phyloP scores from a whole-genome alignment of 1,140 invertebrate genomes.

The Cyphomyrmex costatus region DNA sequence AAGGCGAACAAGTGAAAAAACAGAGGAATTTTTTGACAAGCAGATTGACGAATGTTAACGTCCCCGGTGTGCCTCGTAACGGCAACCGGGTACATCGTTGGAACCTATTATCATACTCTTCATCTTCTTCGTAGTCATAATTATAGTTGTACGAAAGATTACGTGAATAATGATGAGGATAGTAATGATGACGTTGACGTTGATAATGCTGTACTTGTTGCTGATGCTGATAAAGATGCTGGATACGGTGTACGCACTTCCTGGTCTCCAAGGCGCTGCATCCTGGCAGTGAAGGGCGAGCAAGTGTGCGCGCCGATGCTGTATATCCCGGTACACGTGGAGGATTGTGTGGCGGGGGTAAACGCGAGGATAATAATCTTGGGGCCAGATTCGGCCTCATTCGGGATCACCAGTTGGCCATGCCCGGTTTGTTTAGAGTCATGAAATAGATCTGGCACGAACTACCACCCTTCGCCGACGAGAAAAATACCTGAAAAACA shows the following conservation, averaged over 20 bases:
- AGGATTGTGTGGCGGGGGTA: slow-evolving; percentile 62
- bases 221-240: slow-evolving; percentile 67
- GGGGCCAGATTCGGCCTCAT: slow-evolving; percentile 81
- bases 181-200: slow-evolving; percentile 39
- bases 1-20: slow-evolving; percentile 78
- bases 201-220: slow-evolving; percentile 54
- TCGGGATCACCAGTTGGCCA: slow-evolving; percentile 98
- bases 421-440: slow-evolving; percentile 99
- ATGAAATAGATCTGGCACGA: slow-evolving; percentile 99
- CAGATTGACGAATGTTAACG: slow-evolving; percentile 79
- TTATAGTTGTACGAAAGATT: slow-evolving; percentile 70
- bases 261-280: slow-evolving; percentile 75
- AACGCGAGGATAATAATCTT: slow-evolving; percentile 69
- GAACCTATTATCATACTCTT: slow-evolving; percentile 61
- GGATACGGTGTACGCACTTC: slow-evolving; percentile 79
- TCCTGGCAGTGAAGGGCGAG: slow-evolving; percentile 80
- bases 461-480: slow-evolving; percentile 99
- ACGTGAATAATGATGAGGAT: slow-evolving; percentile 59
- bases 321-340: slow-evolving; percentile 67
- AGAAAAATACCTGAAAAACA: slow-evolving; percentile 96
- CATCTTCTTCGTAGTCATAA: slow-evolving; percentile 61
- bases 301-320: slow-evolving; percentile 65
- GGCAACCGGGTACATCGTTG: slow-evolving; percentile 67
- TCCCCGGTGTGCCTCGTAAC: slow-evolving; percentile 73
- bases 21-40: slow-evolving; percentile 82